Conservation (phyloP, 2,888 invertebrate species). For the Tenthredo distinguenda region DNA sequence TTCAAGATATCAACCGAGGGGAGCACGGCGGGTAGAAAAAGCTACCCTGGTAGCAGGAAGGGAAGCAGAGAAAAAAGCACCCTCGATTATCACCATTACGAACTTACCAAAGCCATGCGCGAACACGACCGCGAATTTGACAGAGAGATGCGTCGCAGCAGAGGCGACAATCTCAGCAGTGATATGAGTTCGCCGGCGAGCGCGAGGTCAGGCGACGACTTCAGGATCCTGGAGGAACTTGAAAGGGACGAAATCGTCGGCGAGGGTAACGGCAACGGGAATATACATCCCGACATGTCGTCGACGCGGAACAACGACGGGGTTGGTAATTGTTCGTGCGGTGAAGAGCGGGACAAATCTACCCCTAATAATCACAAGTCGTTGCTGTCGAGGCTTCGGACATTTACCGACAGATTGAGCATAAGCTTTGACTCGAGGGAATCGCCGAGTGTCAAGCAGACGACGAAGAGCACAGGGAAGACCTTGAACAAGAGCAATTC, state of each 20-base stretch:
- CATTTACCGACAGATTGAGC: slow-evolving; percentile 80
- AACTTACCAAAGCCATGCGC: slow-evolving; percentile 78
- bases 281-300: neutral
- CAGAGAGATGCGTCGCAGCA: slow-evolving; percentile 64
- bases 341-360: slow-evolving; percentile 69
- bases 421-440: slow-evolving; percentile 79
- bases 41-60: slow-evolving; percentile 85
- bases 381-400: slow-evolving; percentile 79
- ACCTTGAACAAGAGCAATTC: slow-evolving; percentile 71
- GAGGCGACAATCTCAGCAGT: slow-evolving; percentile 70
- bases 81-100: slow-evolving; percentile 75
- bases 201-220: slow-evolving; percentile 71
- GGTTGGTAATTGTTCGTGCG: slow-evolving; percentile 64
- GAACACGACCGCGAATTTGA: slow-evolving; percentile 77
- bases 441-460: slow-evolving; percentile 64
- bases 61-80: slow-evolving; percentile 83
- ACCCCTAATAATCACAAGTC: slow-evolving; percentile 77
- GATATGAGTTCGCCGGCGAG: slow-evolving; percentile 74
- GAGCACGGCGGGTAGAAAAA: slow-evolving; percentile 80
- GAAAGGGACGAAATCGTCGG: slow-evolving; percentile 65
- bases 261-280: slow-evolving; percentile 54
- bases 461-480: slow-evolving; percentile 65
- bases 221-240: slow-evolving; percentile 71
- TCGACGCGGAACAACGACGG: slow-evolving; percentile 65
- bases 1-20: slow-evolving; percentile 88